A percentile compares a stretch with the other conserved stretches of the same genome.
phyloP scores from a whole-genome alignment of 2,113 vertebrate genomes.

The Oreocharis arfaki region DNA sequence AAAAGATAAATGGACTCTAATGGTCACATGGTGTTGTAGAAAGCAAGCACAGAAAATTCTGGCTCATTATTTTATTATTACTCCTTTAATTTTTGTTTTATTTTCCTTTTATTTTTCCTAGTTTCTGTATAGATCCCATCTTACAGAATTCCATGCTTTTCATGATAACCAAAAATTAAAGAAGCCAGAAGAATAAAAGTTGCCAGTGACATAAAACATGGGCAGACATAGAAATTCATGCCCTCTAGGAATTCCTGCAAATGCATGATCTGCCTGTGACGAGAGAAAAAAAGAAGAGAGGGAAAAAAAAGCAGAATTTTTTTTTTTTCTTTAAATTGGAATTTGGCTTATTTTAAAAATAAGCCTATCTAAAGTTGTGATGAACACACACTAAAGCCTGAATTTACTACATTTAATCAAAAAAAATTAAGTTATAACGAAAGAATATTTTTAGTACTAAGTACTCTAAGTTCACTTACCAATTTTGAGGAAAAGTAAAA shows the following conservation, averaged over 20 bases:
- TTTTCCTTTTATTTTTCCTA: background rate
- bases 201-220: background rate
- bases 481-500: background rate
- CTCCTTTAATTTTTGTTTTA: background rate
- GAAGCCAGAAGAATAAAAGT: background rate
- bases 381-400: background rate
- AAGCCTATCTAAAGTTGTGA: background rate
- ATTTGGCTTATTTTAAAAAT: background rate
- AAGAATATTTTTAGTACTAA: background rate
- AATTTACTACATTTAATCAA: background rate
- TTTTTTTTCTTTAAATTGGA: background rate
- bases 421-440: background rate
- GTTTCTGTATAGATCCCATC: background rate
- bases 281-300: background rate
- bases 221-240: background rate
- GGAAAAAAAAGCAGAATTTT: background rate
- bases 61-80: background rate
- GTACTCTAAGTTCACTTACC: background rate
- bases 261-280: background rate
- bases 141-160: background rate
- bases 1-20: background rate
- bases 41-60: background rate
- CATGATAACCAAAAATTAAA: background rate
- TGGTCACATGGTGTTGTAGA: accelerated
- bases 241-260: background rate